phyloP scores from a whole-genome alignment of 2,797 vertebrate species.

The Micromesistius poutassou region DNA sequence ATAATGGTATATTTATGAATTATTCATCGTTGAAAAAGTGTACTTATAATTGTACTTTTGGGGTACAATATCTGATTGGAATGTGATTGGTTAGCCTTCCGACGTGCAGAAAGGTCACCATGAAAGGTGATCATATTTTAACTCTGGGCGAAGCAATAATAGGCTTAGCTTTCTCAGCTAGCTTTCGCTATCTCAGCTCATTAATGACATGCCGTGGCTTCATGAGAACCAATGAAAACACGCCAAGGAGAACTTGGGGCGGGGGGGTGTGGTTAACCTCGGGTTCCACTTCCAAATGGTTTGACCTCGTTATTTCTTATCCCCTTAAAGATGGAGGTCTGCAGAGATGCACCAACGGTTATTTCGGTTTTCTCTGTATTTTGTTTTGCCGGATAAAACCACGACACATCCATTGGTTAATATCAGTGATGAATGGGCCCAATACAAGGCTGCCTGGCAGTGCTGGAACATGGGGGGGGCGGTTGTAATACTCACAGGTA shows the following conservation, averaged over 20 bases:
- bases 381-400: not conserved
- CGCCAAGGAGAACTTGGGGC: not conserved
- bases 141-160: too few species aligned
- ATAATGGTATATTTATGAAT: not conserved
- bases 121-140: not conserved
- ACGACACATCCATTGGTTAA: not conserved
- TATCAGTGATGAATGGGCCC: not conserved
- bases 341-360: not conserved
- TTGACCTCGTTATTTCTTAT: not conserved
- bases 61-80: not conserved
- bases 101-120: too few species aligned
- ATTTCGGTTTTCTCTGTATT: not conserved
- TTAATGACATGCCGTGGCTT: not conserved
- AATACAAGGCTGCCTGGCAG: not conserved
- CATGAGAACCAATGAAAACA: not conserved
- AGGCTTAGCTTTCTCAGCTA: too few species aligned
- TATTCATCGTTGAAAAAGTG: not conserved
- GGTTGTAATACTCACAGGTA: slow-evolving; percentile 84
- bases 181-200: too few species aligned
- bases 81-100: not conserved
- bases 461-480: slow-evolving; percentile 10
- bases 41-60: not conserved
- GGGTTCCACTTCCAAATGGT: not conserved
- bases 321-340: not conserved
- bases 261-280: not conserved